A percentile compares a stretch with the other conserved stretches of the same genome.
Evolutionary conservation across 2,113 vertebrate species (phyloP).

Genomic region (Salvelinus sp.): DNA sequence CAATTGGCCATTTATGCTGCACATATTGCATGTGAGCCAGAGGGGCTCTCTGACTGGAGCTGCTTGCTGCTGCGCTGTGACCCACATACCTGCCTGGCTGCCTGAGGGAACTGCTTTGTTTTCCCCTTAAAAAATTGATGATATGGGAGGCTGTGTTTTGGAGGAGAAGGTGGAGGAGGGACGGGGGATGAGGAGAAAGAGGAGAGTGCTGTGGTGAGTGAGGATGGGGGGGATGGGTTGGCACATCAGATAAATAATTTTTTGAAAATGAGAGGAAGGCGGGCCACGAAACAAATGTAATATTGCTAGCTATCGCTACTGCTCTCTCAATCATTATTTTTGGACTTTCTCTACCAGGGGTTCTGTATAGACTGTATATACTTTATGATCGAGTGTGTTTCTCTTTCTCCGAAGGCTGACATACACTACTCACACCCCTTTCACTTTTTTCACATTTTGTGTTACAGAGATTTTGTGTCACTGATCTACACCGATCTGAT

Average conservation of each 20-base stretch:
- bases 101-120: constrained; percentile 36
- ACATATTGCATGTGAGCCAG: constrained; percentile 40
- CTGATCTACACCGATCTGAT: too few relatives aligned
- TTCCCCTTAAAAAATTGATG: constrained; percentile 37
- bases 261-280: constrained; percentile 14
- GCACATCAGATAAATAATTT: not conserved
- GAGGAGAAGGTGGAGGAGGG: not conserved
- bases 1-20: constrained; percentile 17
- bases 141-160: constrained; percentile 11
- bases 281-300: constrained; percentile 10
- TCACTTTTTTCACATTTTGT: too few relatives aligned
- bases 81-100: constrained; percentile 55
- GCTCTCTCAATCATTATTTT: not conserved
- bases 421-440: too few relatives aligned
- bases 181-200: too few relatives aligned
- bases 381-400: not conserved
- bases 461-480: too few relatives aligned
- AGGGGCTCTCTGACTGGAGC: constrained; percentile 37
- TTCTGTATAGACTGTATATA: not conserved
- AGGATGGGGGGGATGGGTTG: not conserved
- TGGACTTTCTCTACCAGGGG: not conserved
- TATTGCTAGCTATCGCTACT: not conserved
- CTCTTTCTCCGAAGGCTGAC: too few relatives aligned
- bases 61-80: constrained; percentile 53
- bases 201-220: not conserved